These are phyloP conservation scores for Nematolebias whitei DNA, from an alignment of 2,113 vertebrate genomes.

Conservation along the genomic window DNA sequence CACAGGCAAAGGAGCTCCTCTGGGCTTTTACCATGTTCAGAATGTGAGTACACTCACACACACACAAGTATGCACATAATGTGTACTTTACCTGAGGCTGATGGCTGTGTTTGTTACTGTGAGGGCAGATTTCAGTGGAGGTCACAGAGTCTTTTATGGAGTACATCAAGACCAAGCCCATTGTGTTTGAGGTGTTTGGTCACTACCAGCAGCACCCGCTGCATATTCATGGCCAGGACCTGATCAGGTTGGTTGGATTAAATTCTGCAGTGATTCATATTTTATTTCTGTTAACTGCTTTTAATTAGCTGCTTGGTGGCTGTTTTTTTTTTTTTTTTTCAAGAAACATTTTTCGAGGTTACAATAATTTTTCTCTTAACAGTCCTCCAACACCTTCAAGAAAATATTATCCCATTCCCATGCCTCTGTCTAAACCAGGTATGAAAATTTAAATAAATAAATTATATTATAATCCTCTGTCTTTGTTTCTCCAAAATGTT, in stretches of 20 bases:
- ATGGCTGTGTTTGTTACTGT: neutral
- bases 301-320: neutral
- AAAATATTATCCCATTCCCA: constrained; percentile 94
- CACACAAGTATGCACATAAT: neutral
- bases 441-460: constrained; percentile 36
- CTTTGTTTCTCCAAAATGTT: no score
- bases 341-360: neutral
- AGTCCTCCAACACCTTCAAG: constrained; percentile 90
- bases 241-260: constrained; percentile 82
- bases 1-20: constrained; percentile 89
- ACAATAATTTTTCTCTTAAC: constrained; percentile 25
- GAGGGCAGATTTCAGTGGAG: constrained; percentile 90
- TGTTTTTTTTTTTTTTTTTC: neutral
- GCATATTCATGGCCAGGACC: constrained; percentile 89
- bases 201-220: constrained; percentile 96
- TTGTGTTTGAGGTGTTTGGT: constrained; percentile 98
- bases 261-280: neutral
- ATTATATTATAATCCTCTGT: neutral
- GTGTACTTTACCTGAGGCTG: neutral
- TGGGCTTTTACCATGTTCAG: constrained; percentile 97
- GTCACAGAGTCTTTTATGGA: constrained; percentile 97
- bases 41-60: constrained; percentile 84
- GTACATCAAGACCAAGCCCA: constrained; percentile 94
- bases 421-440: constrained; percentile 99
- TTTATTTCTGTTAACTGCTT: neutral